Evolutionary conservation across 2,797 vertebrate species (phyloP).

Genomic region (Eremophila alpestris): DNA sequence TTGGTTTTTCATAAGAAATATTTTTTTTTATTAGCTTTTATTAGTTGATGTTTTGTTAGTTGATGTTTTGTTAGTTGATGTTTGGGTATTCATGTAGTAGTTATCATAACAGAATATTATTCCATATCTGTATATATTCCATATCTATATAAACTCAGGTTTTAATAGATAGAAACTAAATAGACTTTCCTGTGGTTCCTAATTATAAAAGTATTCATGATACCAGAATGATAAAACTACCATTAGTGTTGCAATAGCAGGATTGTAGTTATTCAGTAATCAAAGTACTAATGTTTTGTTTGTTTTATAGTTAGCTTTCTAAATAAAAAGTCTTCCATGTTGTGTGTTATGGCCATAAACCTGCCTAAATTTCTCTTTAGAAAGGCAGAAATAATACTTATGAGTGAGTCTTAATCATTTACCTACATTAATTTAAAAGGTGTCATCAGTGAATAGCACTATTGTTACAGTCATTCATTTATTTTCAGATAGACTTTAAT

Average conservation of each 20-base stretch:
- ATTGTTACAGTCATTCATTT: neutral
- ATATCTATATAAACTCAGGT: neutral
- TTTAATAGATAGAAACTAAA: neutral
- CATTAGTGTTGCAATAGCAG: neutral
- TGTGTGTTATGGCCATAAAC: neutral
- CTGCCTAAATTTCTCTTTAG: neutral
- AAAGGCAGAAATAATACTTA: neutral
- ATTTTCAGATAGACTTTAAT: neutral
- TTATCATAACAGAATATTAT: neutral
- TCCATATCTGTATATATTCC: neutral
- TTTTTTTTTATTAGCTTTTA: neutral
- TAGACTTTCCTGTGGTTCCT: neutral
- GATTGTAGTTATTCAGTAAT: neutral
- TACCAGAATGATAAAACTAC: neutral
- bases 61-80: neutral
- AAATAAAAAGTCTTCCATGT: neutral
- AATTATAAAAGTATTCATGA: neutral
- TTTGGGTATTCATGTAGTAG: neutral
- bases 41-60: neutral
- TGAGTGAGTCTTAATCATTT: neutral
- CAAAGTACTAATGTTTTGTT: neutral
- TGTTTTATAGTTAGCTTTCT: neutral
- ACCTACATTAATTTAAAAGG: neutral
- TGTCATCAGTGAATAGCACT: neutral
- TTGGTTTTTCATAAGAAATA: neutral